Evolutionary conservation across 35 echinoderm and acorn worm species (phyloP).

Genomic region (Holothuria glaberrima): DNA sequence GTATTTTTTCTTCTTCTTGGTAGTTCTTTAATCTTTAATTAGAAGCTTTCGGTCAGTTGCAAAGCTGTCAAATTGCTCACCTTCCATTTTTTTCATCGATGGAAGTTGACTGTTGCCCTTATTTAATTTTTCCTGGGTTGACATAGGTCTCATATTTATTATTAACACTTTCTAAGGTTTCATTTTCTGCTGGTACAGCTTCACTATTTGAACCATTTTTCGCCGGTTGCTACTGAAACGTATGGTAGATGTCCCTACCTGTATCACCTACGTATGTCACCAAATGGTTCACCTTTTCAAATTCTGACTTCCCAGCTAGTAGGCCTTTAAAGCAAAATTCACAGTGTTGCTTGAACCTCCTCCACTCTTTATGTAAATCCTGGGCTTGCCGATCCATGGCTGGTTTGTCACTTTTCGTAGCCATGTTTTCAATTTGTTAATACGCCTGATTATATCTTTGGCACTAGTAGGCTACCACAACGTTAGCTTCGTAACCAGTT

Average conservation of each 20-base stretch:
- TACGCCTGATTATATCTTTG: too few species aligned
- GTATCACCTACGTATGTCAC: conserved; percentile 76
- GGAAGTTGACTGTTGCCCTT: conserved; percentile 69
- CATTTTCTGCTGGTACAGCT: conserved; percentile 22
- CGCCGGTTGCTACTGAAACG: conserved; percentile 42
- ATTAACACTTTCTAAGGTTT: neutral
- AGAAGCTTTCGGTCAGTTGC: conserved; percentile 70
- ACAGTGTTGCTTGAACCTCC: conserved; percentile 71
- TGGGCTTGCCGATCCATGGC: too few species aligned
- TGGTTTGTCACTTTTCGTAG: too few species aligned
- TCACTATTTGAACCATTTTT: neutral
- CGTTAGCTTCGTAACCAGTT: too few species aligned
- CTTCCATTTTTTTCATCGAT: conserved; percentile 54
- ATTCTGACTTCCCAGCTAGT: conserved; percentile 59
- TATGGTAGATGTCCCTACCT: conserved; percentile 44
- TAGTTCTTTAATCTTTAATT: conserved; percentile 68
- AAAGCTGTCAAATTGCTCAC: conserved; percentile 78
- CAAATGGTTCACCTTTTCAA: conserved; percentile 64
- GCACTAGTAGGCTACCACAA: too few species aligned
- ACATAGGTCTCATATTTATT: conserved; percentile 32
- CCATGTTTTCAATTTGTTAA: too few species aligned
- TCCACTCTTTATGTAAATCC: too few species aligned
- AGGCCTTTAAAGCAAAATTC: conserved; percentile 68
- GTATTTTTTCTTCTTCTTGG: conserved; percentile 69
- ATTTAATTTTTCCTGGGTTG: conserved; percentile 68